Conservation (phyloP, 2,113 vertebrate species). For the Paramisgurnus dabryanus region DNA sequence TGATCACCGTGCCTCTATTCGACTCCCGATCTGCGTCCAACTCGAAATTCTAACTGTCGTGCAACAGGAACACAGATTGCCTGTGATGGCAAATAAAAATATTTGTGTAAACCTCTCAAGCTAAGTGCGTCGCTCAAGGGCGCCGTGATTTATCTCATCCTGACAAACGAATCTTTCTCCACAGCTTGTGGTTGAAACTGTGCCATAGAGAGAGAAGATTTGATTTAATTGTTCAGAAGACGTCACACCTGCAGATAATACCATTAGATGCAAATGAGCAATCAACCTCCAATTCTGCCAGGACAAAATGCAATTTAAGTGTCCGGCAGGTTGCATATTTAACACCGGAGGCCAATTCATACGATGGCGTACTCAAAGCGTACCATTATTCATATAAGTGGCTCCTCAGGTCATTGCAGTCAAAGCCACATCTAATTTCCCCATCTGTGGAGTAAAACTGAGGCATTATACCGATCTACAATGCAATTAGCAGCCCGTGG, state of each 20-base stretch:
- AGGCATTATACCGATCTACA: not conserved
- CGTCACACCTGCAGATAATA: conserved; percentile 12
- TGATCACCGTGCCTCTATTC: not conserved
- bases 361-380: not conserved
- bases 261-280: conserved; percentile 2
- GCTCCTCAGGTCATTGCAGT: conserved; percentile 14
- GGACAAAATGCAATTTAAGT: not conserved
- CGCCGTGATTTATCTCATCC: conserved; percentile 27
- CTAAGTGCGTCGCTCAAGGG: conserved; percentile 27
- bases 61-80: not conserved
- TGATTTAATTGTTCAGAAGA: not conserved
- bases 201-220: not conserved
- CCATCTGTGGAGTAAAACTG: not conserved
- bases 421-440: conserved; percentile 10
- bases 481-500: not conserved
- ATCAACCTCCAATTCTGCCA: not conserved
- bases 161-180: conserved; percentile 23
- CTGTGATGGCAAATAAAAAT: conserved; percentile 29
- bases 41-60: conserved; percentile 2
- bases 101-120: conserved; percentile 23
- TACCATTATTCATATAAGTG: not conserved
- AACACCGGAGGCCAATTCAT: conserved; percentile 5
- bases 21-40: not conserved
- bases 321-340: conserved; percentile 5
- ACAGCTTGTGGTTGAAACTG: not conserved